These are phyloP conservation scores for Himalopsyche anomala DNA, from an alignment of 2,888 invertebrate genomes.

Conservation along the genomic window DNA sequence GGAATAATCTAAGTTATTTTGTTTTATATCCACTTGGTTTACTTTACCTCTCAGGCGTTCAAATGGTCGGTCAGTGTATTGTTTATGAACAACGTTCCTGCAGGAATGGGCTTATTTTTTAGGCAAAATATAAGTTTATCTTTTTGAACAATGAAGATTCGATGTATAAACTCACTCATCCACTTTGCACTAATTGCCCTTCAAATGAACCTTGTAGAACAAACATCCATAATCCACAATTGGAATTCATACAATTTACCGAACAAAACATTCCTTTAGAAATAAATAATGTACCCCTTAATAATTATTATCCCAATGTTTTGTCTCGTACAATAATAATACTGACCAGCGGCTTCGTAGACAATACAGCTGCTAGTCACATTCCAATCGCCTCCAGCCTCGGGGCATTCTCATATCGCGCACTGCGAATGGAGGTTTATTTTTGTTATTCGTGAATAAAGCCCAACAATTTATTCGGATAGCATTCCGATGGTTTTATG, in stretches of 20 bases:
- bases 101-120: too few relatives aligned
- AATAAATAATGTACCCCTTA: conserved; percentile 37
- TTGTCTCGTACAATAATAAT: conserved; percentile 27
- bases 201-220: conserved; percentile 27
- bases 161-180: background rate
- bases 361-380: conserved; percentile 35
- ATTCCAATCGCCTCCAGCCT: conserved; percentile 1
- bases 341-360: conserved; percentile 5
- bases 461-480: conserved; percentile 39
- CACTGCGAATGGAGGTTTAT: conserved; percentile 24
- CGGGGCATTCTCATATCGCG: background rate
- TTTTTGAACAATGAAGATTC: too few relatives aligned
- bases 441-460: conserved; percentile 41
- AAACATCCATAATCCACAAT: conserved; percentile 10
- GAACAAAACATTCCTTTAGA: conserved; percentile 31
- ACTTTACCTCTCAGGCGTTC: too few relatives aligned
- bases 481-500: conserved; percentile 42
- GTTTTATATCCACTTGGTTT: too few relatives aligned
- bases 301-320: conserved; percentile 22
- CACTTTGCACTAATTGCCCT: background rate
- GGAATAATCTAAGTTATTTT: too few relatives aligned
- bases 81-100: too few relatives aligned
- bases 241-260: conserved; percentile 34
- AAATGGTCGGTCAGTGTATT: too few relatives aligned
- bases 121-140: too few relatives aligned